Evolutionary conservation across 2,113 vertebrate genomes (phyloP).

Genomic region (Phyllostomus hastatus): DNA sequence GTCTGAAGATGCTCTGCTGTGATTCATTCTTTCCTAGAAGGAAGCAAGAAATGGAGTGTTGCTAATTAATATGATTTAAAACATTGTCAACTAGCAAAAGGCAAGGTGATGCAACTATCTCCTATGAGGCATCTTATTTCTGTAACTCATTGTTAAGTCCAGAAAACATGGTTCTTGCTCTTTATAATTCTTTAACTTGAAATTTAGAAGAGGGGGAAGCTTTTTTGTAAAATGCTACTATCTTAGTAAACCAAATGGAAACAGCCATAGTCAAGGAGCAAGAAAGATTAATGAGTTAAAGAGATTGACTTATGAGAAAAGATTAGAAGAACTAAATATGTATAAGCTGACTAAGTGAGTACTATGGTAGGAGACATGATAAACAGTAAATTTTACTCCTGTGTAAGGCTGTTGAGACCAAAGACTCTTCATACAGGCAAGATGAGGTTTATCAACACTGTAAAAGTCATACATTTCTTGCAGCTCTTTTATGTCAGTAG

Average conservation of each 20-base stretch:
- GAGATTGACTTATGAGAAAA: constrained; percentile 38
- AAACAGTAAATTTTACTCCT: constrained; percentile 24
- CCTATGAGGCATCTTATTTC: neutral
- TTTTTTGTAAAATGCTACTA: constrained; percentile 1
- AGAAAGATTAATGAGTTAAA: constrained; percentile 32
- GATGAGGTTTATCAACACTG: constrained; percentile 7
- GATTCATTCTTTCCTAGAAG: neutral
- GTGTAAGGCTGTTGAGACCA: constrained; percentile 41
- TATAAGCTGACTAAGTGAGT: constrained; percentile 6
- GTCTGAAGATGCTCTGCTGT: neutral
- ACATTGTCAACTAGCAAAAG: neutral
- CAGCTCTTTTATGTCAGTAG: neutral
- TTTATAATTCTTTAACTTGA: constrained; percentile 13
- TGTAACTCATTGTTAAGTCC: constrained; percentile 32
- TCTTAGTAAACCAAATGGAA: neutral
- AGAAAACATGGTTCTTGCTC: neutral
- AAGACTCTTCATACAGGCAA: neutral
- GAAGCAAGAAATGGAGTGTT: neutral
- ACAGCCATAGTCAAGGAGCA: neutral
- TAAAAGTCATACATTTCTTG: neutral
- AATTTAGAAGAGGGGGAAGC: neutral
- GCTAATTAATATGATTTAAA: constrained; percentile 54
- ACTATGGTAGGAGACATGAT: neutral
- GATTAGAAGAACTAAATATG: constrained; percentile 37
- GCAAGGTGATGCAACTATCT: neutral